A percentile compares a stretch with the other conserved stretches of the same genome.
phyloP scores from a whole-genome alignment of 92 coral and sea anemone genomes.

The Palythoa grandiflora region DNA sequence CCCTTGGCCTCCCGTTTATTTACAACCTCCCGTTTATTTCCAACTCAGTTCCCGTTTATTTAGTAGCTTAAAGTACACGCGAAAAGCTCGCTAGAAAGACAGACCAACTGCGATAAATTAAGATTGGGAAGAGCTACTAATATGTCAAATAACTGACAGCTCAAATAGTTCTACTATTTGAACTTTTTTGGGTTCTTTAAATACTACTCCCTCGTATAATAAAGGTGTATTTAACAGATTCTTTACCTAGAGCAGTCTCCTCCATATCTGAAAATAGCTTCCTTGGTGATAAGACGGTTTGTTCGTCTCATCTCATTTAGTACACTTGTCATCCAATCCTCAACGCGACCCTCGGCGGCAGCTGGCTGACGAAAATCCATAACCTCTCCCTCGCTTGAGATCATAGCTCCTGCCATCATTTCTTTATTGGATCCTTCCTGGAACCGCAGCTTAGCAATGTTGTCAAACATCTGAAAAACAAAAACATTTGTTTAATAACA shows the following conservation, averaged over 20 bases:
- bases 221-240: neutral
- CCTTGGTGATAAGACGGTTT: constrained; percentile 95
- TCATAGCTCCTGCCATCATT: constrained; percentile 91
- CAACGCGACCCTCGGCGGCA: constrained; percentile 97
- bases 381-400: constrained; percentile 93
- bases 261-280: constrained; percentile 94
- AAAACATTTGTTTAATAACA: too few relatives aligned
- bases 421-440: constrained; percentile 95
- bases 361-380: constrained; percentile 97
- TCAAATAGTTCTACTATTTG: neutral
- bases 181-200: neutral
- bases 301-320: constrained; percentile 98
- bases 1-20: too few relatives aligned
- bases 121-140: too few relatives aligned
- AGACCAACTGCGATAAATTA: too few relatives aligned
- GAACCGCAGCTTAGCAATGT: constrained; percentile 93
- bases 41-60: too few relatives aligned
- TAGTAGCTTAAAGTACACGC: too few relatives aligned
- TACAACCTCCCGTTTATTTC: too few relatives aligned
- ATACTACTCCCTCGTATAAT: neutral
- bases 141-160: too few relatives aligned
- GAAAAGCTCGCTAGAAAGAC: too few relatives aligned
- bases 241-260: constrained; percentile 81
- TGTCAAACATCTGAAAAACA: constrained; percentile 93
- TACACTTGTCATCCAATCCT: constrained; percentile 99